Evolutionary conservation across 2,113 vertebrate genomes (phyloP).

Genomic region (Bucco capensis): DNA sequence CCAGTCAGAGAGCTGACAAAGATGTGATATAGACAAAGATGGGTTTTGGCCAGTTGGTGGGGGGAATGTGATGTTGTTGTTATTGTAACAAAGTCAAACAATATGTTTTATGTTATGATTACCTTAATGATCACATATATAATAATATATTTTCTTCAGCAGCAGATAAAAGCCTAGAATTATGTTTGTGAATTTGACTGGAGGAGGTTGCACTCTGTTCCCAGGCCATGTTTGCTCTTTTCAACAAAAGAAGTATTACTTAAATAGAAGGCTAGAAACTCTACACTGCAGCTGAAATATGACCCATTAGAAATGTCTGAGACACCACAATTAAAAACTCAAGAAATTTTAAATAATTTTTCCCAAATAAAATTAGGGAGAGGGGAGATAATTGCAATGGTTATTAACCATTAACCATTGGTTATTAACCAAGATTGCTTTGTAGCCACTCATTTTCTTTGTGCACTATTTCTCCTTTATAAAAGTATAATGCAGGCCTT

Average conservation of each 20-base stretch:
- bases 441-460: neutral
- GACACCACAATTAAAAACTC: neutral
- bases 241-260: neutral
- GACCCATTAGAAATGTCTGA: neutral
- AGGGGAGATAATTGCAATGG: neutral
- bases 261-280: neutral
- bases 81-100: neutral
- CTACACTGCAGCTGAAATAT: neutral
- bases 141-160: neutral
- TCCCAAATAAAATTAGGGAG: neutral
- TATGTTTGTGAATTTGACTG: neutral
- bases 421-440: neutral
- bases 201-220: neutral
- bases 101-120: neutral
- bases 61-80: fast-evolving
- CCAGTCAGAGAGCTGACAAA: neutral
- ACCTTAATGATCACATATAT: neutral
- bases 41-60: neutral
- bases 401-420: too few species aligned
- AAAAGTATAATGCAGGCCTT: neutral
- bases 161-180: conserved; percentile 5
- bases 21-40: neutral
- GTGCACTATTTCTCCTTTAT: neutral
- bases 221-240: neutral
- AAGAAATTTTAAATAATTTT: neutral